phyloP scores from a whole-genome alignment of 2,113 vertebrate species.

The Apistogramma diplotaenia region DNA sequence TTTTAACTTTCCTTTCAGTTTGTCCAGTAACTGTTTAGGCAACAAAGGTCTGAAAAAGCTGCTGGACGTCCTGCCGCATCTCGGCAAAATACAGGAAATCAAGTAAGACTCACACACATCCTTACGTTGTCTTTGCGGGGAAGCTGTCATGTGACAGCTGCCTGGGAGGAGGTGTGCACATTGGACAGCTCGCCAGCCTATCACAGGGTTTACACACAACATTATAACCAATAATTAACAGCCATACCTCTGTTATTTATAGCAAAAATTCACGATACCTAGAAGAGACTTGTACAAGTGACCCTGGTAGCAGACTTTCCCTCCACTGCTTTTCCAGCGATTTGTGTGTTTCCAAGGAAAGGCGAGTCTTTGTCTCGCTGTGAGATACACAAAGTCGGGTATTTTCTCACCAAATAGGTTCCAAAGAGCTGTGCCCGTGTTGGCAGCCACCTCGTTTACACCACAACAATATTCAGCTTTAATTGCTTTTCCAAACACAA shows the following conservation, averaged over 20 bases:
- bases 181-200: not conserved
- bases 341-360: not conserved
- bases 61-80: constrained; percentile 65
- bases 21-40: constrained; percentile 81
- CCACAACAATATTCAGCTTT: not conserved
- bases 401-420: not conserved
- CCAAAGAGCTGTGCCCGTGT: not conserved
- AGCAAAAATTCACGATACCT: not conserved
- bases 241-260: not conserved
- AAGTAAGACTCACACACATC: constrained; percentile 70
- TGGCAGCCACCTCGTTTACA: not conserved
- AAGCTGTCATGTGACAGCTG: not conserved
- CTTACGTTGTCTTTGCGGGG: too few species aligned
- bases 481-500: not conserved
- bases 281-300: not conserved
- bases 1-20: constrained; percentile 60
- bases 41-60: constrained; percentile 74
- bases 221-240: not conserved
- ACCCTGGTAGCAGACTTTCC: not conserved
- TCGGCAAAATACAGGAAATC: constrained; percentile 74
- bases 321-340: not conserved
- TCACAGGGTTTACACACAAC: not conserved
- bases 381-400: not conserved
- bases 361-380: not conserved
- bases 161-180: too few species aligned